Conservation (phyloP, 2,888 invertebrate species). For the Dolomedes plantarius region DNA sequence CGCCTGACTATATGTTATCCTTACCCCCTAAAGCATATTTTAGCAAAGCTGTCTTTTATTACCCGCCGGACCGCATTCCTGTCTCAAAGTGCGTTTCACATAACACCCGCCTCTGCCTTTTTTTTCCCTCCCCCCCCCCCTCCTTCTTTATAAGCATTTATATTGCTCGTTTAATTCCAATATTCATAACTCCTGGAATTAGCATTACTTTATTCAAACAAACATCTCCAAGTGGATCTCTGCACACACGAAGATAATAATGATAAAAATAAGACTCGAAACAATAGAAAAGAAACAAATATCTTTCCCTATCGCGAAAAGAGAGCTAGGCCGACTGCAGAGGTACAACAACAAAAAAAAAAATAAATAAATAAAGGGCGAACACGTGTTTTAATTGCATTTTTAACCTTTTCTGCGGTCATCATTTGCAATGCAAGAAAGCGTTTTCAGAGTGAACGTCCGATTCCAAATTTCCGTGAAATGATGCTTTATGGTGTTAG, state of each 20-base stretch:
- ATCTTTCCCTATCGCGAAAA: too few species aligned
- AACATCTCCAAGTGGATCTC: too few species aligned
- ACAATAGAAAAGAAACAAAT: too few species aligned
- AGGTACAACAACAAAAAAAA: not conserved
- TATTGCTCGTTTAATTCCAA: not conserved
- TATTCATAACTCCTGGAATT: not conserved
- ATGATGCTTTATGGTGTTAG: not conserved
- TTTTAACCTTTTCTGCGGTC: constrained; percentile 13
- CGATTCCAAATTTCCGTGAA: constrained; percentile 14
- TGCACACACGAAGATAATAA: too few species aligned
- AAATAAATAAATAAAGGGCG: not conserved
- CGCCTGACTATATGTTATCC: too few species aligned
- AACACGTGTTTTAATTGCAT: constrained; percentile 20
- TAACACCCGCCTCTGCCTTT: not conserved
- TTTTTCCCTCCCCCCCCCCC: not conserved
- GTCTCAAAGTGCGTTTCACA: not conserved
- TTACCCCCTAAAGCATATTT: too few species aligned
- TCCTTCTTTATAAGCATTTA: not conserved
- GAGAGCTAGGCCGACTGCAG: too few species aligned
- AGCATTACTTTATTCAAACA: not conserved
- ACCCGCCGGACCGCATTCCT: not conserved
- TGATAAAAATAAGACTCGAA: too few species aligned
- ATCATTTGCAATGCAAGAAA: constrained; percentile 6
- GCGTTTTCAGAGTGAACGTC: constrained; percentile 7
- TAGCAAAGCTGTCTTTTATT: not conserved